Conservation (phyloP, 1,140 invertebrate genomes). For the Gryllus bimaculatus region DNA sequence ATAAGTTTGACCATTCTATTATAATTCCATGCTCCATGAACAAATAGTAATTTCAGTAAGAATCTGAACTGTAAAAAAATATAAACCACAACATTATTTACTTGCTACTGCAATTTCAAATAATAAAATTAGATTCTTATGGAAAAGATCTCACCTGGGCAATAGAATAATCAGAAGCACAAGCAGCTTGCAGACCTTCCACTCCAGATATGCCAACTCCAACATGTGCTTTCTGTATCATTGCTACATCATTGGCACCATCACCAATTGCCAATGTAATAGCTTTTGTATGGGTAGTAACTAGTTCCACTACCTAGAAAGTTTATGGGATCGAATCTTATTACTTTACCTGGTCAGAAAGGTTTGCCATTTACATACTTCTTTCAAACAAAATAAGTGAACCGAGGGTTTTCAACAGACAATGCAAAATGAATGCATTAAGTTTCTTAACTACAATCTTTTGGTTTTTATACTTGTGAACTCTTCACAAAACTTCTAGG, state of each 20-base stretch:
- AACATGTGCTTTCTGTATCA: slow-evolving; percentile 93
- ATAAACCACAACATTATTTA: background rate
- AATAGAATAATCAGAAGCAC: slow-evolving; percentile 96
- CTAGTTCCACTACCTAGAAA: slow-evolving; percentile 81
- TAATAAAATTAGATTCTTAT: too few species aligned
- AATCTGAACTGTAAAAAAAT: slow-evolving; percentile 71
- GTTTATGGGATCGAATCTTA: background rate
- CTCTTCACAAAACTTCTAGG: too few species aligned
- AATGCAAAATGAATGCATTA: too few species aligned
- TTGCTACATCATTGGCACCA: slow-evolving; percentile 99
- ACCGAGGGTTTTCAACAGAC: too few species aligned
- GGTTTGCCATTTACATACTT: too few species aligned
- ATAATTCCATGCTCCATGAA: slow-evolving; percentile 99
- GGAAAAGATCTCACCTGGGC: slow-evolving; percentile 42
- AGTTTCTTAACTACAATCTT: too few species aligned
- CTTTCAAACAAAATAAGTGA: too few species aligned
- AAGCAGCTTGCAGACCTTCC: slow-evolving; percentile 95
- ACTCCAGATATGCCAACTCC: slow-evolving; percentile 98
- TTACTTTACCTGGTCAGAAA: too few species aligned
- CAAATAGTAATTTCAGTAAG: slow-evolving; percentile 77
- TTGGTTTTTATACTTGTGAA: too few species aligned
- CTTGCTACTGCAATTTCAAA: background rate
- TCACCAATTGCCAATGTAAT: slow-evolving; percentile 97
- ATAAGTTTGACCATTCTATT: slow-evolving; percentile 94
- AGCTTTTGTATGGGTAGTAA: slow-evolving; percentile 73